Conservation (phyloP, 2,797 vertebrate species). For the Odontamblyopus lacepedii region DNA sequence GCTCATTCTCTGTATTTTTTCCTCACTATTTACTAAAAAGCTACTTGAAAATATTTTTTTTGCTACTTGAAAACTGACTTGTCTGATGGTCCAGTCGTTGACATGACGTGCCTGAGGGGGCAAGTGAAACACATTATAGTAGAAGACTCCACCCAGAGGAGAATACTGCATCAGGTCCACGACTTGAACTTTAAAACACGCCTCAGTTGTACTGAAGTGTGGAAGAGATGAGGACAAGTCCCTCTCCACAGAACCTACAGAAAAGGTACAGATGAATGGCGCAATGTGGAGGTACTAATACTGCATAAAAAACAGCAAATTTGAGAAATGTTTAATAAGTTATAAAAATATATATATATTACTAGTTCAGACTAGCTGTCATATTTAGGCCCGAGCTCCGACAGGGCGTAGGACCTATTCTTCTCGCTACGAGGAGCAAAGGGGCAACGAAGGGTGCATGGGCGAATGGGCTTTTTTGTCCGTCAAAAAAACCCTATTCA, state of each 20-base stretch:
- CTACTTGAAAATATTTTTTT: neutral
- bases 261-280: neutral
- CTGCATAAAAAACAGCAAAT: no score
- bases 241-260: constrained; percentile 36
- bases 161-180: constrained; percentile 83
- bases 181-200: constrained; percentile 22
- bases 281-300: neutral
- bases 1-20: neutral
- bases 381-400: no score
- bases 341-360: no score
- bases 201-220: neutral
- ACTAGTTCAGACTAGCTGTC: no score
- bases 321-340: no score
- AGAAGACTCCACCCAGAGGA: constrained; percentile 86
- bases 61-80: constrained; percentile 69
- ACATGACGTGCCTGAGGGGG: constrained; percentile 78
- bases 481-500: no score
- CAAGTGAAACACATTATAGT: constrained; percentile 79
- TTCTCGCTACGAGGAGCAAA: no score
- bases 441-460: no score
- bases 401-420: no score
- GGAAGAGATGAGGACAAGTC: neutral
- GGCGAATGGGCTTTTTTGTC: no score
- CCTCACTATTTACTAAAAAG: neutral
- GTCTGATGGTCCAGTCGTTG: constrained; percentile 82